These are phyloP conservation scores for Drosophila sturtevanti DNA, from an alignment of 1,140 invertebrate genomes.

Conservation along the genomic window DNA sequence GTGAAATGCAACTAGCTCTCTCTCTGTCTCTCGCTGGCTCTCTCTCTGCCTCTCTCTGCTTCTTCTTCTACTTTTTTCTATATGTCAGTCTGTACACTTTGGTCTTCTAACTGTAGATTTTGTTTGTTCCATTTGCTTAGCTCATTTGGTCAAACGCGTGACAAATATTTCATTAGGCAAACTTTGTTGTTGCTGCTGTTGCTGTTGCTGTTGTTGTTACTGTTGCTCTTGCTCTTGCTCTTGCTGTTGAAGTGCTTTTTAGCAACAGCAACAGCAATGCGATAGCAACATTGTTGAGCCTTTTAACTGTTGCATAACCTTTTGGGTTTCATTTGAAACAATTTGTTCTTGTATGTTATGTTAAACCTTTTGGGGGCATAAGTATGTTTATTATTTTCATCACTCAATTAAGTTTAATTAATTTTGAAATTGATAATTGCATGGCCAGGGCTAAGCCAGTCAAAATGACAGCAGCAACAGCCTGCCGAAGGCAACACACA, in stretches of 20 bases:
- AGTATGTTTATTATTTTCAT: constrained; percentile 78
- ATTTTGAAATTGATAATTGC: constrained; percentile 81
- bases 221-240: constrained; percentile 21
- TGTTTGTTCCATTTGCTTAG: constrained; percentile 68
- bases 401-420: constrained; percentile 81
- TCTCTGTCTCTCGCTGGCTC: constrained; percentile 10
- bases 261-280: constrained; percentile 49
- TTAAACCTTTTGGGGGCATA: constrained; percentile 17
- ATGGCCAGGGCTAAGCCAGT: constrained; percentile 46
- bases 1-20: constrained; percentile 49
- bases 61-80: not conserved
- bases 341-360: not conserved
- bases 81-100: constrained; percentile 9
- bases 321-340: constrained; percentile 35
- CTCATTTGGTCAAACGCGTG: constrained; percentile 67
- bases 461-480: constrained; percentile 52
- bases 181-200: constrained; percentile 54
- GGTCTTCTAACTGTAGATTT: constrained; percentile 46
- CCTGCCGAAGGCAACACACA: constrained; percentile 14
- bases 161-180: constrained; percentile 78
- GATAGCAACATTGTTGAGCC: constrained; percentile 8
- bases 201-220: constrained; percentile 18
- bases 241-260: constrained; percentile 40
- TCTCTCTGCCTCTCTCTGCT: not conserved
- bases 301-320: constrained; percentile 48